Percentiles rank a stretch among this genome's conserved stretches.
These are phyloP conservation scores for Neelides sp. DNA, from an alignment of 1,140 invertebrate genomes.

Conservation along the genomic window DNA sequence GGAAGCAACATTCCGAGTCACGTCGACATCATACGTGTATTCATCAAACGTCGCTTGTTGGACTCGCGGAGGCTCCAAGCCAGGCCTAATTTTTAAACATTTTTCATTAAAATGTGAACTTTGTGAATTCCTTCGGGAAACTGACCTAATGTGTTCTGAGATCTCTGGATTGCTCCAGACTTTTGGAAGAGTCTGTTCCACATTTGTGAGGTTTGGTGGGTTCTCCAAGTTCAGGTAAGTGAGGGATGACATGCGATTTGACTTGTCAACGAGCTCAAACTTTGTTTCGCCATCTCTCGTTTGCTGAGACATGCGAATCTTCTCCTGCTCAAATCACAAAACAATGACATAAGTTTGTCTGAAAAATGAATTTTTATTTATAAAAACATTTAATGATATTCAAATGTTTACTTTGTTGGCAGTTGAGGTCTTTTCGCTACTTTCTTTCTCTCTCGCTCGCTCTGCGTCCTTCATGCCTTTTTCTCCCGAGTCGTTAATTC, in stretches of 20 bases:
- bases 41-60: conserved; percentile 77
- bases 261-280: conserved; percentile 21
- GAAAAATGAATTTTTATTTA: conserved; percentile 5
- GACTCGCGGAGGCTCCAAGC: conserved; percentile 43
- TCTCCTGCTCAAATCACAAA: background rate
- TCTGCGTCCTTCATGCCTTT: conserved; percentile 20
- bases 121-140: background rate
- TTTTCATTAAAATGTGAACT: background rate
- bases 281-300: conserved; percentile 12
- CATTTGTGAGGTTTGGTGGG: conserved; percentile 42
- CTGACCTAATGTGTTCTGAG: conserved; percentile 38
- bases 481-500: conserved; percentile 16
- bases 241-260: conserved; percentile 24
- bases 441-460: conserved; percentile 16
- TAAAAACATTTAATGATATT: too few species aligned
- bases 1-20: conserved; percentile 61
- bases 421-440: background rate
- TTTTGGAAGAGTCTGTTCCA: conserved; percentile 52
- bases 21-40: conserved; percentile 63
- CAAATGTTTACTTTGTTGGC: background rate
- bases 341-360: conserved; percentile 7
- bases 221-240: conserved; percentile 47
- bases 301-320: background rate
- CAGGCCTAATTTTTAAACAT: conserved; percentile 33
- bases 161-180: conserved; percentile 59